A percentile compares a stretch with the other conserved stretches of the same genome.
phyloP scores from a whole-genome alignment of 2,113 vertebrate species.

The Otus sunia region DNA sequence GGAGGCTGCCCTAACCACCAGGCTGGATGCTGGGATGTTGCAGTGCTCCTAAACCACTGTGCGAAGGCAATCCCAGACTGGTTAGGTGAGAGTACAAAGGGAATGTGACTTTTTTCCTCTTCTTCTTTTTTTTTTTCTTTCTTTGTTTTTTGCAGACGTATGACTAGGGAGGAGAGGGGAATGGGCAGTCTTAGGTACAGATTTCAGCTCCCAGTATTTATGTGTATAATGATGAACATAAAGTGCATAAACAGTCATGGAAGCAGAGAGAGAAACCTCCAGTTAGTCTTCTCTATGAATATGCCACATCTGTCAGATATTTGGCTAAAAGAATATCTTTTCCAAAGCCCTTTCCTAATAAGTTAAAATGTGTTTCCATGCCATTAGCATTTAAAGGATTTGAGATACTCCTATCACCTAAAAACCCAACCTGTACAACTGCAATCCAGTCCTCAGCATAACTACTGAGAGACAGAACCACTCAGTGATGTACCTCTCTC shows the following conservation, averaged over 20 bases:
- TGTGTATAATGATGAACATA: neutral
- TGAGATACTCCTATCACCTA: neutral
- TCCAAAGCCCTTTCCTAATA: neutral
- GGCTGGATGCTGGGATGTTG: neutral
- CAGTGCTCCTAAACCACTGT: neutral
- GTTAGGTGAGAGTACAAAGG: neutral
- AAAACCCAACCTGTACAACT: neutral
- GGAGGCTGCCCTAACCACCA: neutral
- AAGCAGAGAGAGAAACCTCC: neutral
- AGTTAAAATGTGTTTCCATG: neutral
- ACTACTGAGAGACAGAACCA: neutral
- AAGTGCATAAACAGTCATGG: neutral
- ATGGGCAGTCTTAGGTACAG: neutral
- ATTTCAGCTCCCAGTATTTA: neutral
- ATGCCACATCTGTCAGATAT: neutral
- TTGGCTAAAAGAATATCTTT: neutral
- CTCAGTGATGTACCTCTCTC: accelerated
- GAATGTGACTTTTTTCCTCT: neutral
- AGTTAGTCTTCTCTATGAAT: neutral
- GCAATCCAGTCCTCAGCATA: neutral
- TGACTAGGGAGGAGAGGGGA: neutral
- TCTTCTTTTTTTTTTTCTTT: accelerated
- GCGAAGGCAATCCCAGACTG: neutral
- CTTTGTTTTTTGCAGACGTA: neutral
- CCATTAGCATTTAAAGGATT: neutral